phyloP scores from a whole-genome alignment of 2,113 vertebrate species.

The Xyliphius kryptos region DNA sequence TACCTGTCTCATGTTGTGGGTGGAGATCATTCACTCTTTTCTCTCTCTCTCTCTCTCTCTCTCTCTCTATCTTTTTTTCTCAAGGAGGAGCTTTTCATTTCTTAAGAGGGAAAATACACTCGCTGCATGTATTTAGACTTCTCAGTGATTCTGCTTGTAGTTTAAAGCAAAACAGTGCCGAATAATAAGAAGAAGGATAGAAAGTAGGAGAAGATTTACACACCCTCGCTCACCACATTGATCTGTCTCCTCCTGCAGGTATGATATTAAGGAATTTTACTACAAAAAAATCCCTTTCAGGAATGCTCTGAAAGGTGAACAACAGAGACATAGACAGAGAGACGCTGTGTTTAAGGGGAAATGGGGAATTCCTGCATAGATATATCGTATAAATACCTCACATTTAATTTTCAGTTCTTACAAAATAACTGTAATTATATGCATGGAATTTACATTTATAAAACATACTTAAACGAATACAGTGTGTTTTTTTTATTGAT shows the following conservation, averaged over 20 bases:
- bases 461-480: no score
- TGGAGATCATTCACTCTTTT: slow-evolving; percentile 2
- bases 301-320: slow-evolving; percentile 12
- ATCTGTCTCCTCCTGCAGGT: slow-evolving; percentile 23
- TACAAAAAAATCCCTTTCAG: slow-evolving; percentile 10
- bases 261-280: neutral
- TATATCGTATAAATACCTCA: no score
- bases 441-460: no score
- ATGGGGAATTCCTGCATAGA: neutral
- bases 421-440: no score
- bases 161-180: no score
- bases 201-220: neutral
- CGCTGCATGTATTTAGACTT: neutral
- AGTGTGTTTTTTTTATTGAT: no score
- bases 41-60: neutral
- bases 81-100: slow-evolving; percentile 23
- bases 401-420: no score
- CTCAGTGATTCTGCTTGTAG: neutral
- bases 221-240: neutral
- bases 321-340: neutral
- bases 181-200: no score
- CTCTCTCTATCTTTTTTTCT: no score
- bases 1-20: slow-evolving; percentile 36
- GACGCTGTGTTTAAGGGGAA: neutral
- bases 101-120: no score